These are phyloP conservation scores for Panthera tigris DNA, from an alignment of 2,113 vertebrate species.

Conservation along the genomic window DNA sequence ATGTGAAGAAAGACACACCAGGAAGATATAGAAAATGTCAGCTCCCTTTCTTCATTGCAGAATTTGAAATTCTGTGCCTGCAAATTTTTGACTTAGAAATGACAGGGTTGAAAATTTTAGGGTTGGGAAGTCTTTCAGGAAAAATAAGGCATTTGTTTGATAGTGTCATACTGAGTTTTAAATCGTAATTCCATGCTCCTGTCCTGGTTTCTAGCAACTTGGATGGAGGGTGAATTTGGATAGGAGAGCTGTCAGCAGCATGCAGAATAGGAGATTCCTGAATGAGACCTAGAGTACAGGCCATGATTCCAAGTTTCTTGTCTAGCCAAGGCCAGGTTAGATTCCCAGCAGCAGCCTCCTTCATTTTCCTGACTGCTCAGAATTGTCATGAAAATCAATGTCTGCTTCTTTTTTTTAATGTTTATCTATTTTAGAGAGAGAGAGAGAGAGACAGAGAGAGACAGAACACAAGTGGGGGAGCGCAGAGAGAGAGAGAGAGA, in stretches of 20 bases:
- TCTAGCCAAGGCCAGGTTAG: not conserved
- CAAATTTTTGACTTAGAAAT: slow-evolving; percentile 33
- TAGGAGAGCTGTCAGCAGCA: not conserved
- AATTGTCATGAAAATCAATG: slow-evolving; percentile 17
- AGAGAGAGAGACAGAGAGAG: too few relatives aligned
- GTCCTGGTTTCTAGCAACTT: not conserved
- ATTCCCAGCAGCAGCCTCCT: not conserved
- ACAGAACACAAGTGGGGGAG: too few relatives aligned
- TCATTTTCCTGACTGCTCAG: not conserved
- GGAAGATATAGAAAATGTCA: not conserved
- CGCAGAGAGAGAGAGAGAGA: too few relatives aligned
- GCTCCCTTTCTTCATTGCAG: not conserved
- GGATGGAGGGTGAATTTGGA: not conserved
- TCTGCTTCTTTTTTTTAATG: not conserved
- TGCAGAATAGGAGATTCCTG: not conserved
- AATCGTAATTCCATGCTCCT: not conserved
- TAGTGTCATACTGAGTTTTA: not conserved
- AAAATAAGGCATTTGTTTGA: not conserved
- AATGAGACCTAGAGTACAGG: not conserved
- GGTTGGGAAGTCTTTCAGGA: not conserved
- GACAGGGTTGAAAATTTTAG: slow-evolving; percentile 40
- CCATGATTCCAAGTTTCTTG: not conserved
- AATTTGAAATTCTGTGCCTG: slow-evolving; percentile 33
- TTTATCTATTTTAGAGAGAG: too few relatives aligned
- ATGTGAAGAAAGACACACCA: not conserved